Evolutionary conservation across 2,113 vertebrate genomes (phyloP).

Genomic region (Osmerus eperlanus): DNA sequence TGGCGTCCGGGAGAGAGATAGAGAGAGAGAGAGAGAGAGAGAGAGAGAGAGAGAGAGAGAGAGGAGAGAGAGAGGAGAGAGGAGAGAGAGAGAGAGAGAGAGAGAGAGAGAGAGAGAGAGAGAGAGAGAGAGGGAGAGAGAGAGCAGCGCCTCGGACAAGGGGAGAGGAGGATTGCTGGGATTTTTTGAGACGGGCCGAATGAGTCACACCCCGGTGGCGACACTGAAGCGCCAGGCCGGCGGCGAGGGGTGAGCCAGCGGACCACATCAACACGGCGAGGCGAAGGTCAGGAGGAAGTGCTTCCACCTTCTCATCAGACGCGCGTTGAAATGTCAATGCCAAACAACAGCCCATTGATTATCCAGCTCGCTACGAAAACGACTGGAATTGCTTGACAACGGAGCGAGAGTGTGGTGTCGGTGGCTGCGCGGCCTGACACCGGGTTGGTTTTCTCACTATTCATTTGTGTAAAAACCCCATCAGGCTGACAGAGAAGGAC

Average conservation of each 20-base stretch:
- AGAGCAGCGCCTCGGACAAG: no score
- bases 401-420: slow-evolving; percentile 64
- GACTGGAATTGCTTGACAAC: slow-evolving; percentile 70
- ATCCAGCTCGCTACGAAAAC: slow-evolving; percentile 63
- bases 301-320: slow-evolving; percentile 40
- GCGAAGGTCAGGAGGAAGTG: slow-evolving; percentile 58
- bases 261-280: slow-evolving; percentile 57
- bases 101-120: no score
- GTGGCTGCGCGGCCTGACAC: slow-evolving; percentile 38
- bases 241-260: slow-evolving; percentile 3
- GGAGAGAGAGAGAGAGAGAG: no score
- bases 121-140: no score
- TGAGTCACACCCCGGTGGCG: no score
- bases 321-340: slow-evolving; percentile 71
- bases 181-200: no score
- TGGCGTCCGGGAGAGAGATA: no score
- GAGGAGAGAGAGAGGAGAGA: no score
- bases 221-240: no score
- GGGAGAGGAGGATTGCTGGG: no score
- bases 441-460: slow-evolving; percentile 56
- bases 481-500: slow-evolving; percentile 50
- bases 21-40: no score
- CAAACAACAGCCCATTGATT: slow-evolving; percentile 72
- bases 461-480: slow-evolving; percentile 61
- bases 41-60: no score